Percentiles rank a stretch among this genome's conserved stretches.
Conservation (phyloP, 2,888 invertebrate species). For the Diplolepis rosae region DNA sequence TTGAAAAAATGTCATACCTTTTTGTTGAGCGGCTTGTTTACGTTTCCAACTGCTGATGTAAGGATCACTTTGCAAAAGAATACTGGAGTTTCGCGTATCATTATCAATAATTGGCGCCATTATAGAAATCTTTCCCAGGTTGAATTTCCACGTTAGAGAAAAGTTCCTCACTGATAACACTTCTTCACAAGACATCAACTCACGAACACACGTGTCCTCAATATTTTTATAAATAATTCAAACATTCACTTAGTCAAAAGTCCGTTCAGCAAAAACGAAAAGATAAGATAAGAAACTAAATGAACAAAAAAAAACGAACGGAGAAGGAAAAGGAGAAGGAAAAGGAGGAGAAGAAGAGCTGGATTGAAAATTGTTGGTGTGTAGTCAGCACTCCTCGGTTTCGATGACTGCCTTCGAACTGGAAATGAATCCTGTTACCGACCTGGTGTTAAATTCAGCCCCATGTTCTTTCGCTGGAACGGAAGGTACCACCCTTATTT, state of each 20-base stretch:
- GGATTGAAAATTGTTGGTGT: background rate
- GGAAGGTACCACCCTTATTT: conserved; percentile 67
- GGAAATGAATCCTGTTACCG: conserved; percentile 15
- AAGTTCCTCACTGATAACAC: background rate
- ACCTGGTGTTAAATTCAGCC: conserved; percentile 40
- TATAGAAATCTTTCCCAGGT: background rate
- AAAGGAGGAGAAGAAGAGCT: background rate
- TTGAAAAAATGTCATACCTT: background rate
- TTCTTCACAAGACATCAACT: background rate
- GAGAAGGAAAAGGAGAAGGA: too few species aligned
- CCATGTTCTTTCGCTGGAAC: conserved; percentile 40
- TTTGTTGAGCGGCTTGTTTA: background rate
- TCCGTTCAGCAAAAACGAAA: background rate
- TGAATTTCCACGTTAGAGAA: too few species aligned
- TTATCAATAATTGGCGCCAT: conserved; percentile 19
- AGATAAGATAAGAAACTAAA: background rate
- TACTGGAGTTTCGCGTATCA: background rate
- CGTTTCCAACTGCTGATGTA: conserved; percentile 1
- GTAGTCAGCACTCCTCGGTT: conserved; percentile 45
- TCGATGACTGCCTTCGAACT: conserved; percentile 49
- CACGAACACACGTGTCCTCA: background rate
- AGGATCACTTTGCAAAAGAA: conserved; percentile 13
- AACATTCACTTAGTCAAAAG: background rate
- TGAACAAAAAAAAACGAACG: background rate
- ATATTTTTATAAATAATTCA: background rate